Base-by-base conservation (phyloP, 2,113 vertebrate genomes). In the Scomber japonicus region DNA sequence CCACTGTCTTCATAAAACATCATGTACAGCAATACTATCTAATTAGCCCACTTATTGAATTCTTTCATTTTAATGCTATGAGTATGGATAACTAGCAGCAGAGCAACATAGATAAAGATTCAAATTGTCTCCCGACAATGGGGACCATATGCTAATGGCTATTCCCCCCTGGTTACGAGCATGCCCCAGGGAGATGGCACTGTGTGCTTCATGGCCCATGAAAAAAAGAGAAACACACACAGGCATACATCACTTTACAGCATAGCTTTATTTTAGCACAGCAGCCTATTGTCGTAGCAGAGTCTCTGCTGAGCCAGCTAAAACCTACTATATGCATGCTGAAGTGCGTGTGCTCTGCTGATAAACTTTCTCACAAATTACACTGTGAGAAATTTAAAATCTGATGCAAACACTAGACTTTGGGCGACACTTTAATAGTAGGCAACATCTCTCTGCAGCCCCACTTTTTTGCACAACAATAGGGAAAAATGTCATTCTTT, bases 101-200 rank as follows among this genome's bases (percentile, higher is more conserved):
- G 84, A 92, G 89, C 84, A 80, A 82, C 54, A 31, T 63, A 89
- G 85, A 94, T 93, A 93, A 92, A 93, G 88, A 94, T 93, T 92
- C 93, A 95, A 96, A 96, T 94, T 94, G 94, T 94, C 89, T 90
- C 74, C 88, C 84, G 83, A 94, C 94, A 95, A 91, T 84, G 85
- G 85, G 80, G 91, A 93, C 81, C 88, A 90, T 93, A 83, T 92
- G 94, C 93, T 95, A 95, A 96, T 92, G 91, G 81, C 15, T 92
- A 93, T 90, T 84, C 89, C 92, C 92, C 88, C 73, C 40, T 70
- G 92, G 94, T 86, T 87, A 88, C 62, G 78, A 90, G 81, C 80
- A 65, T 27, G 85, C 92, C 88, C 91, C 77, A 60, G 90, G 89
- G 93, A 91, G 82, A 86, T 68, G 89, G 60, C 71, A 88, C 78